Percentiles rank a stretch among this genome's conserved stretches.
Evolutionary conservation across 1,140 invertebrate species (phyloP).

Genomic region (Centruroides sculpturatus): DNA sequence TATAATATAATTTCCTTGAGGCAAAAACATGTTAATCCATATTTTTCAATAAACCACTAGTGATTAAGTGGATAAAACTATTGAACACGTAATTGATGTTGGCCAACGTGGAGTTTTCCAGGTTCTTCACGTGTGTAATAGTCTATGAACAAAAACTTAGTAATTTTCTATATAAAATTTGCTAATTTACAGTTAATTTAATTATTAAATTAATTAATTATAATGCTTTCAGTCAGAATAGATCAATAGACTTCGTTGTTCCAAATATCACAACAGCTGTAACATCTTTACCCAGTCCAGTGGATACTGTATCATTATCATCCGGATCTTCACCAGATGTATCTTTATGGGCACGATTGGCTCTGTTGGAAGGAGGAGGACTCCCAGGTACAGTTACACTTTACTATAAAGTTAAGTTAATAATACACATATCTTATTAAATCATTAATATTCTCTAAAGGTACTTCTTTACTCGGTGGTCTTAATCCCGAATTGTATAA

Average conservation of each 20-base stretch:
- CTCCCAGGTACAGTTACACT: not conserved
- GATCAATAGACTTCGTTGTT: conserved; percentile 14
- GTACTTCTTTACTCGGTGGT: conserved; percentile 16
- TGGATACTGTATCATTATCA: conserved; percentile 3
- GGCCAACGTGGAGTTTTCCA: no score
- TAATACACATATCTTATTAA: not conserved
- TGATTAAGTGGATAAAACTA: no score
- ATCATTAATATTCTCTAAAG: not conserved
- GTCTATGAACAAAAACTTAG: no score
- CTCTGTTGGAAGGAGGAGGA: conserved; percentile 9
- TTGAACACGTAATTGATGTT: no score
- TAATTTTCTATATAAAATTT: no score
- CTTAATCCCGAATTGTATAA: conserved; percentile 35
- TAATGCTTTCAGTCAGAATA: conserved; percentile 6
- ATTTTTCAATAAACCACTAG: no score
- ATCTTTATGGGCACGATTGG: conserved; percentile 11
- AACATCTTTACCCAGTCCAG: conserved; percentile 22
- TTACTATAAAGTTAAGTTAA: not conserved
- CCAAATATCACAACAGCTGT: conserved; percentile 10
- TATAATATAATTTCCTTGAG: no score
- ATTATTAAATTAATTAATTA: no score
- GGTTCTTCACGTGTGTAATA: no score
- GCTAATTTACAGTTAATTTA: no score
- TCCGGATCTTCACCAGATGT: conserved; percentile 11
- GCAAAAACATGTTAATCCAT: no score